Percentiles rank a stretch among this genome's conserved stretches.
Conservation (phyloP, 2,797 vertebrate species). For the Sarcophilus harrisii region DNA sequence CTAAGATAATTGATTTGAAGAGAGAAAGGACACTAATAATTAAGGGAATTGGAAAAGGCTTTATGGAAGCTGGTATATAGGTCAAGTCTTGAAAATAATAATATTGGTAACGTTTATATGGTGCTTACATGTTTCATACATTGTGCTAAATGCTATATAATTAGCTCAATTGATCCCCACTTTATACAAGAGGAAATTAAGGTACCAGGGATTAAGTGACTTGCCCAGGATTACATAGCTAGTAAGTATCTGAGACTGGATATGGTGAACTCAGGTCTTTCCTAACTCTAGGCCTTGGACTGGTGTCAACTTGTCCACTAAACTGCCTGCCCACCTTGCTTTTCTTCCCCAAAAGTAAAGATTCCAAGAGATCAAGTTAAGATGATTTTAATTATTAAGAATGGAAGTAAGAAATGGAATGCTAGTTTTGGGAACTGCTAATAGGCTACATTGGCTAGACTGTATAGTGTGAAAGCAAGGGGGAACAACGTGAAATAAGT, state of each 20-base stretch:
- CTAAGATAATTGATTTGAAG: background rate
- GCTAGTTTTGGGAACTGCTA: background rate
- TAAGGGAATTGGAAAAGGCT: background rate
- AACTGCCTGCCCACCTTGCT: background rate
- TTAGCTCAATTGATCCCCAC: background rate
- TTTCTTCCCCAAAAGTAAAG: background rate
- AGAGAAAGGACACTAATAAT: background rate
- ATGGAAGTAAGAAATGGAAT: background rate
- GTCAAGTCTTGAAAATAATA: background rate
- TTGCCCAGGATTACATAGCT: background rate
- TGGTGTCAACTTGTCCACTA: background rate
- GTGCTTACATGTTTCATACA: background rate
- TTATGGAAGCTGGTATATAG: background rate
- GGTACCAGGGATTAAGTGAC: background rate
- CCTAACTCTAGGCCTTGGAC: background rate
- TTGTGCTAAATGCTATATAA: background rate
- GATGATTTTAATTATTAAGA: background rate
- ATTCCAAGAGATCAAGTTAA: background rate
- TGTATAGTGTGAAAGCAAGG: background rate
- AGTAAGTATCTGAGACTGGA: background rate
- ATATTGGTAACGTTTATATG: background rate
- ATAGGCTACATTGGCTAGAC: background rate
- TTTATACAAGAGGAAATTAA: background rate
- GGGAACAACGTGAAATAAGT: background rate
- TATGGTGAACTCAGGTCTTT: background rate